Conservation (phyloP, 2,888 invertebrate genomes). For the Stenoptilia bipunctidactyla region DNA sequence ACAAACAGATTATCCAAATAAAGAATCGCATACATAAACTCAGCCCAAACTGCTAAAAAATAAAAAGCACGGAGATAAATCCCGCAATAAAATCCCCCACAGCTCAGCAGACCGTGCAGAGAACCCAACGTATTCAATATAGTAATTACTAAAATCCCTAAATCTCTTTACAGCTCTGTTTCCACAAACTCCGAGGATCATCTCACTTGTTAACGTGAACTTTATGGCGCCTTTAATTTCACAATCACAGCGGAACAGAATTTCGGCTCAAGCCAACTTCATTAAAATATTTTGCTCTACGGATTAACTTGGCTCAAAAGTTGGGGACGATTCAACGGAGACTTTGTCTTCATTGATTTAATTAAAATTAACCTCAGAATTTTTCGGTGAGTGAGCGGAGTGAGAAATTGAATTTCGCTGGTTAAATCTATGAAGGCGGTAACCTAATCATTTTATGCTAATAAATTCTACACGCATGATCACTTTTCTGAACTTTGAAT, state of each 20-base stretch:
- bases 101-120: not conserved
- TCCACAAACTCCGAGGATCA: constrained; percentile 17
- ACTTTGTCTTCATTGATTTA: constrained; percentile 18
- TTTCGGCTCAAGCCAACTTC: constrained; percentile 32
- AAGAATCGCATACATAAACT: not conserved
- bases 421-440: no score
- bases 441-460: no score
- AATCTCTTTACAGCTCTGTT: not conserved
- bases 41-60: not conserved
- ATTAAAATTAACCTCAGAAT: constrained; percentile 11
- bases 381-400: not conserved
- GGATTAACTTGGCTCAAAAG: constrained; percentile 28
- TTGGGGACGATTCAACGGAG: constrained; percentile 22
- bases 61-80: not conserved
- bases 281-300: constrained; percentile 49
- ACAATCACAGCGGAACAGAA: constrained; percentile 32
- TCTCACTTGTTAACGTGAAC: constrained; percentile 23
- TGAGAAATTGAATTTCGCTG: not conserved
- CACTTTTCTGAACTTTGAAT: no score
- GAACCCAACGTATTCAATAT: not conserved
- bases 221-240: constrained; percentile 33
- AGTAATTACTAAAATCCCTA: not conserved
- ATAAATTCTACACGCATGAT: no score
- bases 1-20: not conserved
- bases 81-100: not conserved